Percentiles rank a stretch among this genome's conserved stretches.
Conservation (phyloP, 2,113 vertebrate genomes). For the Osmerus eperlanus region DNA sequence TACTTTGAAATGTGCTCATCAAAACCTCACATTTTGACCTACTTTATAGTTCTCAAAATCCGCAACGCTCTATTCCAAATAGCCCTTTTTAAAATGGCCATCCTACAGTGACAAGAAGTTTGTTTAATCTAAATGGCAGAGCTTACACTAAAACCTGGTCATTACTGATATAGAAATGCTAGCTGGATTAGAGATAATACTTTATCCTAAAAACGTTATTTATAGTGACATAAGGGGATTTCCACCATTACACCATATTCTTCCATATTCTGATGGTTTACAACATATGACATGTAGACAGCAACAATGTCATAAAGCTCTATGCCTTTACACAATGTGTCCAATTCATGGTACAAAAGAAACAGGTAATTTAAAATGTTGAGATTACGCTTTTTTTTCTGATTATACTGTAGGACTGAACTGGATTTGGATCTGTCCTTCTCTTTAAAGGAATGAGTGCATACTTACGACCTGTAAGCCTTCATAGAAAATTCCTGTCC, state of each 20-base stretch:
- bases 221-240: slow-evolving; percentile 69
- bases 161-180: slow-evolving; percentile 60
- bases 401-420: too few relatives aligned
- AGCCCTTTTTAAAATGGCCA: slow-evolving; percentile 28
- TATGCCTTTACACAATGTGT: neutral
- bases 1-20: neutral
- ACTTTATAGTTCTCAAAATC: neutral
- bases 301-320: slow-evolving; percentile 16
- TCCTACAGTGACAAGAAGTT: slow-evolving; percentile 22
- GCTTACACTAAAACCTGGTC: slow-evolving; percentile 65
- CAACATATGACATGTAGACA: slow-evolving; percentile 38
- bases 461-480: too few relatives aligned
- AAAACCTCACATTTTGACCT: slow-evolving; percentile 45
- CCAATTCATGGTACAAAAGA: too few relatives aligned
- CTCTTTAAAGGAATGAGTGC: too few relatives aligned
- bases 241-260: slow-evolving; percentile 34
- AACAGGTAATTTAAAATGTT: too few relatives aligned
- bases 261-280: slow-evolving; percentile 41
- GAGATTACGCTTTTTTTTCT: too few relatives aligned
- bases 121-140: slow-evolving; percentile 68
- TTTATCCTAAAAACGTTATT: slow-evolving; percentile 71
- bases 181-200: slow-evolving; percentile 68
- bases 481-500: too few relatives aligned
- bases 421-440: too few relatives aligned
- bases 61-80: slow-evolving; percentile 4